These are phyloP conservation scores for Sebastes itinus DNA, from an alignment of 2,797 vertebrate genomes.

Conservation along the genomic window DNA sequence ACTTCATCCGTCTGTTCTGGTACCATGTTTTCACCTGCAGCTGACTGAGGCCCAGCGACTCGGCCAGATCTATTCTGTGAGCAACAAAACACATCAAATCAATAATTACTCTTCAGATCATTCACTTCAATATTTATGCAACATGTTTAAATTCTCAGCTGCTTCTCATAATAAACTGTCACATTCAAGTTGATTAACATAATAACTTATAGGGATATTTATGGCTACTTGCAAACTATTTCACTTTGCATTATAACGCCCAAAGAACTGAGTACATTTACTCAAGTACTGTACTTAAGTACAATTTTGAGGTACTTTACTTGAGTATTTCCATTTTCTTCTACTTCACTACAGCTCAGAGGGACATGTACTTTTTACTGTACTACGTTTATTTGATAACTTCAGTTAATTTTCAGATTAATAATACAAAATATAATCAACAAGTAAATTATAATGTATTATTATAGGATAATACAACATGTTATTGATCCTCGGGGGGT, in stretches of 20 bases:
- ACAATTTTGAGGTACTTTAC: background rate
- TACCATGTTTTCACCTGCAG: conserved; percentile 99
- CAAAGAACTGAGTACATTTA: too few relatives aligned
- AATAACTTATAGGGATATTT: background rate
- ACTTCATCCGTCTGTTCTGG: conserved; percentile 99
- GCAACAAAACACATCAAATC: background rate
- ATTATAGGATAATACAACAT: too few relatives aligned
- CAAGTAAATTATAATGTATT: too few relatives aligned
- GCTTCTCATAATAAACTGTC: background rate
- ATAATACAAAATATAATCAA: too few relatives aligned
- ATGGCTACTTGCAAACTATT: background rate
- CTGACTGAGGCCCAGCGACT: conserved; percentile 97
- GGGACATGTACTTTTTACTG: background rate
- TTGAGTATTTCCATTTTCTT: background rate
- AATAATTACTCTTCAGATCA: background rate
- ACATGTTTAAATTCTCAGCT: background rate
- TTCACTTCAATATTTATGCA: background rate
- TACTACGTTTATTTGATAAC: background rate
- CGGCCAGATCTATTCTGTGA: conserved; percentile 96
- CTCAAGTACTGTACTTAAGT: background rate
- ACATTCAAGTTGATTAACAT: background rate
- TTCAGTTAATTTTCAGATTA: too few relatives aligned
- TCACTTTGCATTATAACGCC: background rate
- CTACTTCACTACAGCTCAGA: background rate
- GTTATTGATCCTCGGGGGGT: too few relatives aligned